Conservation (phyloP, 2,888 invertebrate genomes). For the Hypercompe scribonia region DNA sequence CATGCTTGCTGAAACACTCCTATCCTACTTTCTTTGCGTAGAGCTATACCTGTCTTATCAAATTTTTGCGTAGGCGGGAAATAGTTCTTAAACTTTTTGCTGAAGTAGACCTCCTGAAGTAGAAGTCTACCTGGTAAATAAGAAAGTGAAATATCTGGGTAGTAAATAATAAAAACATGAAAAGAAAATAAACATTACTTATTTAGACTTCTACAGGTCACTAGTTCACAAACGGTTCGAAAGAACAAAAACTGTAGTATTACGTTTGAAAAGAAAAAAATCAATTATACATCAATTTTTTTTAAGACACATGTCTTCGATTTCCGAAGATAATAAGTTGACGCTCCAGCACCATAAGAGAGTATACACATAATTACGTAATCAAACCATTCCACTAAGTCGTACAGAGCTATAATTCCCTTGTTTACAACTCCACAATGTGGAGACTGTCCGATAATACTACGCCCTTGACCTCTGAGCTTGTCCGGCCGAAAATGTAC, state of each 20-base stretch:
- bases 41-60: too few species aligned
- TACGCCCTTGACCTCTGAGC: conserved; percentile 19
- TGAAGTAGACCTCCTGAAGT: too few species aligned
- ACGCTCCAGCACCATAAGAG: background rate
- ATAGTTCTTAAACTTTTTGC: too few species aligned
- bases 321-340: background rate
- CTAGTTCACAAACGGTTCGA: background rate
- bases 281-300: background rate
- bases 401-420: conserved; percentile 1
- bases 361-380: background rate
- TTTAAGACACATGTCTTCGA: background rate
- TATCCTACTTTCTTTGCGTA: too few species aligned
- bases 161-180: too few species aligned
- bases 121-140: too few species aligned
- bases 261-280: background rate
- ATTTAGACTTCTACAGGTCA: too few species aligned
- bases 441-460: conserved; percentile 20
- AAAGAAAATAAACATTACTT: too few species aligned
- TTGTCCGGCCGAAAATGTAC: conserved; percentile 22
- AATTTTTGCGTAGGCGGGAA: too few species aligned
- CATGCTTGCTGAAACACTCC: too few species aligned
- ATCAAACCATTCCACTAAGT: background rate
- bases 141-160: too few species aligned
- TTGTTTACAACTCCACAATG: conserved; percentile 20
- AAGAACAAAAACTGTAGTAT: background rate